These are phyloP conservation scores for Choreutis nemorana DNA, from an alignment of 2,888 invertebrate species.

Conservation along the genomic window DNA sequence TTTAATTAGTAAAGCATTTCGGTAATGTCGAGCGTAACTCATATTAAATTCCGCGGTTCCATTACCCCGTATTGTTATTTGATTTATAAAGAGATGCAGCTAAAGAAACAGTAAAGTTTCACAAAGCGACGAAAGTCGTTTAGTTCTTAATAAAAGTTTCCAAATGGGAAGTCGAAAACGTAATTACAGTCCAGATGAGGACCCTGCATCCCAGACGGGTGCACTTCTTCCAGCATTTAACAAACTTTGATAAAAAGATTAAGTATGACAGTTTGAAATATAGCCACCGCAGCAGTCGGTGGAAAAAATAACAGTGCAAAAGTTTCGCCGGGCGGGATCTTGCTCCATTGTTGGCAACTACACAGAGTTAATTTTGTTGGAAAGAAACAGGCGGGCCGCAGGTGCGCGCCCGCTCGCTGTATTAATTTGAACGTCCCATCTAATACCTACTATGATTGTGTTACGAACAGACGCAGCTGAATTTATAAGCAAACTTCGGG, in stretches of 20 bases:
- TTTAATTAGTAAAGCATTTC: conserved; percentile 46
- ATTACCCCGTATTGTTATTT: too few relatives aligned
- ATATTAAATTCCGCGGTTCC: too few relatives aligned
- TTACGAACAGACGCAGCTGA: conserved; percentile 39
- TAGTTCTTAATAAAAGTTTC: conserved; percentile 31
- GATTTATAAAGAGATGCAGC: conserved; percentile 1
- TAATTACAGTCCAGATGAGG: conserved; percentile 55
- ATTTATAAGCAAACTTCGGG: conserved; percentile 46
- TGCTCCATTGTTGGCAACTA: conserved; percentile 52
- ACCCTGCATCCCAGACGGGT: conserved; percentile 44
- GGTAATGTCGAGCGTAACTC: too few relatives aligned
- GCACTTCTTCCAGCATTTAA: conserved; percentile 59
- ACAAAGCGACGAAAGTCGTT: conserved; percentile 3
- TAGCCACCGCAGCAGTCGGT: conserved; percentile 47
- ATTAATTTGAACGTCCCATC: conserved; percentile 57
- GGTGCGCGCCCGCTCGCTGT: conserved; percentile 42
- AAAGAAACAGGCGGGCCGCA: conserved; percentile 58
- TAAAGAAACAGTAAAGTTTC: conserved; percentile 21
- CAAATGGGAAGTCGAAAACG: conserved; percentile 35
- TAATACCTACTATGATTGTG: conserved; percentile 55
- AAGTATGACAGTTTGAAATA: conserved; percentile 67
- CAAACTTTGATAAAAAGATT: conserved; percentile 67
- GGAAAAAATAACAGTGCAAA: conserved; percentile 55
- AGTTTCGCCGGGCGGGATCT: conserved; percentile 30
- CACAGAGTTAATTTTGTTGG: conserved; percentile 56